These are phyloP conservation scores for Meloidogyne hapla DNA, from an alignment of 1,140 invertebrate species.

Conservation along the genomic window DNA sequence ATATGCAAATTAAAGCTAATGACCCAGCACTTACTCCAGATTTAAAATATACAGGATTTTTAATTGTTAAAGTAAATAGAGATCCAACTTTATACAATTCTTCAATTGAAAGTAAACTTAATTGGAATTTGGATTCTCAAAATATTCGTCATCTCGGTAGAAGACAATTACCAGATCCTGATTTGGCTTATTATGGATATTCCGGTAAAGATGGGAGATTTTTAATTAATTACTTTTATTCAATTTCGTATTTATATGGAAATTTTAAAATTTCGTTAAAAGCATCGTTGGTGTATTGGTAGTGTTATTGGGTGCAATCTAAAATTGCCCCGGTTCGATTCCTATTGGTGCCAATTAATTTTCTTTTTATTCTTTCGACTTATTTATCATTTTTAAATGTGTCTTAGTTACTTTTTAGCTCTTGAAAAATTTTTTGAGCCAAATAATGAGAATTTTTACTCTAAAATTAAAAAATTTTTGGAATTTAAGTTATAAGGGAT, in stretches of 20 bases:
- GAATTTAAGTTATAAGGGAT: background rate
- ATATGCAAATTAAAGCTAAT: conserved; percentile 55
- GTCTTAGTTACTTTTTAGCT: too few species aligned
- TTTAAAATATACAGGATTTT: conserved; percentile 62
- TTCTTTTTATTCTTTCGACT: too few species aligned
- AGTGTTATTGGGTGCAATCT: conserved; percentile 36
- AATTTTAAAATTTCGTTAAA: too few species aligned
- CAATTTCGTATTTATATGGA: too few species aligned
- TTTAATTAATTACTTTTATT: too few species aligned
- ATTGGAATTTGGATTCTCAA: background rate
- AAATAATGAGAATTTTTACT: conserved; percentile 23
- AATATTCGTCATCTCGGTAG: conserved; percentile 11
- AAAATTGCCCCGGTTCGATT: conserved; percentile 38
- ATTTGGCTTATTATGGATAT: conserved; percentile 22
- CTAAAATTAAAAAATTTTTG: background rate
- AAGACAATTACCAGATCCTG: background rate
- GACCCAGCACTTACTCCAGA: conserved; percentile 53
- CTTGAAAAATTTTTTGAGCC: too few species aligned
- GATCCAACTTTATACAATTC: conserved; percentile 36
- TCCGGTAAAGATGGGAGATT: background rate
- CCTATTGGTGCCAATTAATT: too few species aligned
- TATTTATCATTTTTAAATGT: too few species aligned
- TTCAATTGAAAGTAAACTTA: background rate
- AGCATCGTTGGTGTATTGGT: too few species aligned
- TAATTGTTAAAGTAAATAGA: conserved; percentile 61